Percentiles rank a stretch among this genome's conserved stretches.
phyloP scores from a whole-genome alignment of 2,113 vertebrate genomes.

The Salvelinus namaycush region DNA sequence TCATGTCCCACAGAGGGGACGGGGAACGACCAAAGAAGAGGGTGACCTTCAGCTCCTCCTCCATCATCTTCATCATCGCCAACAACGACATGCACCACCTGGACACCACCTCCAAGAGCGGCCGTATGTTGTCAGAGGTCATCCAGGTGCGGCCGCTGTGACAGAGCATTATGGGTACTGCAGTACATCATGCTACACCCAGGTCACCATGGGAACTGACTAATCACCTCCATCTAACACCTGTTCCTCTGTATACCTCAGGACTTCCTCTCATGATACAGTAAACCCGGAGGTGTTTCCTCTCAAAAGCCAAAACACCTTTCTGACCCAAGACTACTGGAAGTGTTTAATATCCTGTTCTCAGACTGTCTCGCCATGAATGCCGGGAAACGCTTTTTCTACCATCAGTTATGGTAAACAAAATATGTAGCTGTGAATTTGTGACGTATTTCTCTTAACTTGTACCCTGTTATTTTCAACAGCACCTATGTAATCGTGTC shows the following conservation, averaged over 20 bases:
- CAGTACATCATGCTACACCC: too few relatives aligned
- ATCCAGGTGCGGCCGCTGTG: conserved; percentile 86
- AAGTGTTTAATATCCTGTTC: conserved; percentile 17
- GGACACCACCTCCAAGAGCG: conserved; percentile 66
- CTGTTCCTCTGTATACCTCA: conserved; percentile 42
- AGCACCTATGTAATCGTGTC: conserved; percentile 8
- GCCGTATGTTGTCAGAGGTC: conserved; percentile 52
- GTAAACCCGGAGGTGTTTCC: conserved; percentile 6
- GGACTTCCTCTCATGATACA: conserved; percentile 42
- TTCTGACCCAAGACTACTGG: conserved; percentile 42
- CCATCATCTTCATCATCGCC: conserved; percentile 89
- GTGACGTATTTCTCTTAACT: conserved; percentile 19
- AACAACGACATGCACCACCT: conserved; percentile 78
- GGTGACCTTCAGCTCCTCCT: conserved; percentile 91
- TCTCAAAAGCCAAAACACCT: conserved; percentile 32
- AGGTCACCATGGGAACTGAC: background rate
- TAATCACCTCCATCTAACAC: background rate
- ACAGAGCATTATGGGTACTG: conserved; percentile 17
- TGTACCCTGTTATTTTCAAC: conserved; percentile 10
- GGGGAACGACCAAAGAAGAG: conserved; percentile 85
- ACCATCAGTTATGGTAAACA: conserved; percentile 37
- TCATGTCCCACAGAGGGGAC: conserved; percentile 72
- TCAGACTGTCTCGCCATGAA: background rate
- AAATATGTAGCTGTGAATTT: background rate
- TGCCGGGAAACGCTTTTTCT: background rate